phyloP scores from a whole-genome alignment of 2,797 vertebrate species.

The Heterohyrax brucei region DNA sequence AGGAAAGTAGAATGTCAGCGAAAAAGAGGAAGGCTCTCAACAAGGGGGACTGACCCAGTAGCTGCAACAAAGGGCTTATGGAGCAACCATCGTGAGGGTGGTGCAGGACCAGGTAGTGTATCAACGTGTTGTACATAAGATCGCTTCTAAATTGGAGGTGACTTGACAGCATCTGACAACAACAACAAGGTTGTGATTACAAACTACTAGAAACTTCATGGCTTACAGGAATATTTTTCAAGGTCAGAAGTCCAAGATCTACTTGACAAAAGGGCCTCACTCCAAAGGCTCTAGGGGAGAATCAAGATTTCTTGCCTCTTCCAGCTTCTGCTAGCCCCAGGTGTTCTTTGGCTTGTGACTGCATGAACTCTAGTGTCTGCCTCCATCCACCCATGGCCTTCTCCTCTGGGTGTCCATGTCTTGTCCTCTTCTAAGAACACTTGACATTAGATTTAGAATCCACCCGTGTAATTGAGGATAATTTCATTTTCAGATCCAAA shows the following conservation, averaged over 20 bases:
- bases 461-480: not conserved
- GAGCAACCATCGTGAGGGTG: too few species aligned
- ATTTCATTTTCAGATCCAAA: not conserved
- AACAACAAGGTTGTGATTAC: too few species aligned
- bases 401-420: not conserved
- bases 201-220: not conserved
- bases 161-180: too few species aligned
- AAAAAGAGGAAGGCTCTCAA: too few species aligned
- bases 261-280: not conserved
- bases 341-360: not conserved
- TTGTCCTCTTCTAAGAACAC: not conserved
- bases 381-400: not conserved
- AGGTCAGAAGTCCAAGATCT: not conserved
- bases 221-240: not conserved
- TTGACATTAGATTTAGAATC: not conserved
- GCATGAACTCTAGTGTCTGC: not conserved
- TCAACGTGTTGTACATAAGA: too few species aligned
- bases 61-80: too few species aligned
- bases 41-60: too few species aligned
- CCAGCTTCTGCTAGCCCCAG: not conserved
- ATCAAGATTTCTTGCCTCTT: not conserved
- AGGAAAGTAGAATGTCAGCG: too few species aligned
- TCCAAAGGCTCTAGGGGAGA: not conserved
- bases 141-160: too few species aligned
- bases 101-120: too few species aligned